Percentiles rank a stretch among this genome's conserved stretches.
Conservation (phyloP, 2,113 vertebrate species). For the Anas platyrhynchos region DNA sequence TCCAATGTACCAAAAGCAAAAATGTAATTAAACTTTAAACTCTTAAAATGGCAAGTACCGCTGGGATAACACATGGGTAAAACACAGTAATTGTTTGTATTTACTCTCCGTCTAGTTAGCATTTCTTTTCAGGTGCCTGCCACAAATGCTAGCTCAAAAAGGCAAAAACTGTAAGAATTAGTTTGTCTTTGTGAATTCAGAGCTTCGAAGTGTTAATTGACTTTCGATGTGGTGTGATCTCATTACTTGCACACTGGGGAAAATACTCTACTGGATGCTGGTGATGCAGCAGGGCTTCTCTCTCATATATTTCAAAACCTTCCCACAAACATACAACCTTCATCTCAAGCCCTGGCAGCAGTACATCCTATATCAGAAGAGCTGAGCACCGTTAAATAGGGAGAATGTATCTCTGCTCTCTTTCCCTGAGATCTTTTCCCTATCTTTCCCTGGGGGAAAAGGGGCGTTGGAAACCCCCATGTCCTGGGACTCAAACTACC, state of each 20-base stretch:
- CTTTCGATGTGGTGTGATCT: conserved; percentile 27
- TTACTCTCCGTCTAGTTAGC: conserved; percentile 56
- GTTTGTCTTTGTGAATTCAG: conserved; percentile 20
- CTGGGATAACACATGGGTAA: conserved; percentile 53
- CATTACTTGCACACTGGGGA: conserved; percentile 2
- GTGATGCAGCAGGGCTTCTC: not conserved
- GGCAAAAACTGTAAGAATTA: not conserved
- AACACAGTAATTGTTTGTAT: conserved; percentile 65
- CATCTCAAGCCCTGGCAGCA: not conserved
- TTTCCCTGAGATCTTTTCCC: not conserved
- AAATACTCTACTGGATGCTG: not conserved
- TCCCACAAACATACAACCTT: not conserved
- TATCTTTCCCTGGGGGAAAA: not conserved
- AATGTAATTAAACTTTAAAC: conserved; percentile 74
- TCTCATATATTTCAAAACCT: not conserved
- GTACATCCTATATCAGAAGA: not conserved
- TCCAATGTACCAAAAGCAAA: conserved; percentile 70
- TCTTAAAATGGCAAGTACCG: conserved; percentile 62
- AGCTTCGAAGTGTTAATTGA: conserved; percentile 39
- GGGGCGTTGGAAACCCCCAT: not conserved
- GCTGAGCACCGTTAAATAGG: not conserved
- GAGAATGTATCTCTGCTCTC: not conserved
- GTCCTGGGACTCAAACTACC: not conserved
- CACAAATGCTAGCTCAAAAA: conserved; percentile 36
- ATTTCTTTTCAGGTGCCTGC: conserved; percentile 40